phyloP scores from a whole-genome alignment of 2,797 vertebrate species.

The Enteromius trimaculatus region DNA sequence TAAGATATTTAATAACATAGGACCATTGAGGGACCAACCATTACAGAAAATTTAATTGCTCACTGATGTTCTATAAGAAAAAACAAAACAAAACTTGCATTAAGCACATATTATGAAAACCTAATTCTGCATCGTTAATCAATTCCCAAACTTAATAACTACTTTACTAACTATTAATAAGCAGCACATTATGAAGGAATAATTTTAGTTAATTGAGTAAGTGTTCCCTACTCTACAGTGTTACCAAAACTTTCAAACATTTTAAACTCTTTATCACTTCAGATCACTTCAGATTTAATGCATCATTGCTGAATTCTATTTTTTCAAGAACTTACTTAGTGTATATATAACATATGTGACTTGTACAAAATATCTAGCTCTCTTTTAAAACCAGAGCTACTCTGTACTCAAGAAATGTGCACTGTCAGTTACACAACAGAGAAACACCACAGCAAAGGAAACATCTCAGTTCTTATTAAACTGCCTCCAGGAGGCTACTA shows the following conservation, averaged over 20 bases:
- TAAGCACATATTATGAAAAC: no score
- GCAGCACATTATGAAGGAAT: no score
- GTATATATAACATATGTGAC: neutral
- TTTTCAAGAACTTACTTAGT: neutral
- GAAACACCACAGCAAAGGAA: neutral
- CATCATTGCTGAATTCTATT: neutral
- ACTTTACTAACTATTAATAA: no score
- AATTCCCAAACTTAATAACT: no score
- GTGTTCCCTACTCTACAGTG: no score
- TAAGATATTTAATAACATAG: no score
- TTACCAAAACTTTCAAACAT: neutral
- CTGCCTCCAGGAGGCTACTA: neutral
- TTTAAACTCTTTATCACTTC: neutral
- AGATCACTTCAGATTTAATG: neutral
- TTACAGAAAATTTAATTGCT: no score
- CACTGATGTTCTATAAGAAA: no score
- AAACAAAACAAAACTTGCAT: no score
- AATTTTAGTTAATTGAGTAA: no score
- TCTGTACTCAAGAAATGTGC: neutral
- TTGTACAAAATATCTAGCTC: neutral
- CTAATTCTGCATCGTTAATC: no score
- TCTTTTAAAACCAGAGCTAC: neutral
- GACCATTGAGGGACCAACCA: no score
- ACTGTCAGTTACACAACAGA: neutral
- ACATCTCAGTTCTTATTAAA: conserved; percentile 16